Percentiles rank a stretch among this genome's conserved stretches.
These are phyloP conservation scores for Petaurus breviceps DNA, from an alignment of 2,113 vertebrate species.

Conservation along the genomic window DNA sequence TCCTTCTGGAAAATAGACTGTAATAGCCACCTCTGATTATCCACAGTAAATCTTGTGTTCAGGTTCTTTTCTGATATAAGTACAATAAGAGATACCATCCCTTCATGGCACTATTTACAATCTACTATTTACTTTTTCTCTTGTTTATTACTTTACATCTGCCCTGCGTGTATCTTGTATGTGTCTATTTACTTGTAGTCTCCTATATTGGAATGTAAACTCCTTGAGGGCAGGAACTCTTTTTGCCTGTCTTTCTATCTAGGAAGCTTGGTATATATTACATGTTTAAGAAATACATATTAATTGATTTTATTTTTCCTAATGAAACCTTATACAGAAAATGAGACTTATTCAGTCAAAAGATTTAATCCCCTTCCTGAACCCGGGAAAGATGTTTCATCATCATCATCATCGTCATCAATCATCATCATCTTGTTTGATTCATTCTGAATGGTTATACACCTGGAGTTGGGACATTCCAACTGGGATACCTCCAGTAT, in stretches of 20 bases:
- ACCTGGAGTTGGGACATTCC: no score
- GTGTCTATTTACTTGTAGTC: background rate
- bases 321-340: background rate
- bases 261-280: background rate
- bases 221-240: background rate
- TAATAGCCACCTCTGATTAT: slow-evolving; percentile 19
- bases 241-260: background rate
- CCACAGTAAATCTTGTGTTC: slow-evolving; percentile 18
- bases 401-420: no score
- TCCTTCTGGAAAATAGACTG: slow-evolving; percentile 39
- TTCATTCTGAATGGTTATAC: background rate
- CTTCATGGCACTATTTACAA: background rate
- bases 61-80: background rate
- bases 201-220: background rate
- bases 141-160: background rate
- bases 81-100: background rate
- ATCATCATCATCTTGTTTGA: background rate
- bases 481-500: background rate
- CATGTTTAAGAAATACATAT: background rate
- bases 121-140: slow-evolving; percentile 17
- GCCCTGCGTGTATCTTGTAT: background rate
- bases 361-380: background rate
- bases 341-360: background rate
- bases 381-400: background rate
- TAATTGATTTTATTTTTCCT: background rate